phyloP scores from a whole-genome alignment of 2,113 vertebrate species.

The Urocolius indicus region DNA sequence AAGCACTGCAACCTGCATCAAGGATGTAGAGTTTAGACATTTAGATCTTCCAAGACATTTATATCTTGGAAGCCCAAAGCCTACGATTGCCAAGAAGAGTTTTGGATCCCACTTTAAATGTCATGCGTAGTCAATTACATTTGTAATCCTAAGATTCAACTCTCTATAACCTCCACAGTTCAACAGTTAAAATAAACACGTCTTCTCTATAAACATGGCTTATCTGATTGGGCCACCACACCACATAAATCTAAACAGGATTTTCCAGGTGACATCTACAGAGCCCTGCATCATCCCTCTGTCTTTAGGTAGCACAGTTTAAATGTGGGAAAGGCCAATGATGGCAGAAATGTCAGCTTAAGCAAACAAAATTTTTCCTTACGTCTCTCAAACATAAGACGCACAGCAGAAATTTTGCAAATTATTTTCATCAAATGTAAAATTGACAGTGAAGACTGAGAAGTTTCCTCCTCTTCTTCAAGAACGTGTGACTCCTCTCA shows the following conservation, averaged over 20 bases:
- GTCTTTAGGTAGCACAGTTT: background rate
- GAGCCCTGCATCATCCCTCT: background rate
- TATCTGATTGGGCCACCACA: slow-evolving; percentile 23
- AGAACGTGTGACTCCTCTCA: background rate
- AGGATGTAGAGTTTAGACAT: background rate
- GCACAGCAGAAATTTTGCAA: background rate
- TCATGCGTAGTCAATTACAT: slow-evolving; percentile 18
- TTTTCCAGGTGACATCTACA: slow-evolving; percentile 37
- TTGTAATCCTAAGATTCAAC: slow-evolving; percentile 33
- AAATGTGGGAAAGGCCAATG: background rate
- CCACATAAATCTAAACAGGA: background rate
- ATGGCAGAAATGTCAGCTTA: background rate
- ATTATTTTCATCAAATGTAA: background rate
- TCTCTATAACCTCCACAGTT: slow-evolving; percentile 17
- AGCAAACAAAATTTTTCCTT: background rate
- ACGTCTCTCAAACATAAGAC: background rate
- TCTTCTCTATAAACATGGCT: slow-evolving; percentile 6
- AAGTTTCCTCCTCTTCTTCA: background rate
- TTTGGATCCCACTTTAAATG: slow-evolving; percentile 22
- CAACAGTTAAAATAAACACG: slow-evolving; percentile 46
- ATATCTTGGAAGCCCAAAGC: background rate
- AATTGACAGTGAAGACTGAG: background rate
- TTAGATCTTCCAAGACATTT: background rate
- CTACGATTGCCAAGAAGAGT: background rate
- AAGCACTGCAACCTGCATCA: background rate